Evolutionary conservation across 2,113 vertebrate genomes (phyloP), one percentile per base, ranked within the genome.

Genomic region (Pogonocichla stellata): DNA sequence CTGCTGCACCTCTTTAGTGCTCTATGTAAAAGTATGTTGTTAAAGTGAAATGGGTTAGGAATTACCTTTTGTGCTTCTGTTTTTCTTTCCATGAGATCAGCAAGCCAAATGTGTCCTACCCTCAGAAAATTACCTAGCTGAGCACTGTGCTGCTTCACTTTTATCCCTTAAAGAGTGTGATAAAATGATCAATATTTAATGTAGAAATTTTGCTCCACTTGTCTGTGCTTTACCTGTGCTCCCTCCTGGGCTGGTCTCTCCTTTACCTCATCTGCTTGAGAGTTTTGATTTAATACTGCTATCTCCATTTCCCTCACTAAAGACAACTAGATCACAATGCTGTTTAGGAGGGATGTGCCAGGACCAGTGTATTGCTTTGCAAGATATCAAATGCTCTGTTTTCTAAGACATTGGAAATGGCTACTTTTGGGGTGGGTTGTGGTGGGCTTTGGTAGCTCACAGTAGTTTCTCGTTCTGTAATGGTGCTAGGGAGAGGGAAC

Each of bases 181-280:
- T 80, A 79, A 90, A 93, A 29, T 34, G 28, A 94, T 92, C 62
- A 66, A 66, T 91, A 93, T 72, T 91, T 80, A 69, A 85, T 73
- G 65, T 61, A 74, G 67, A 85, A 56, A 82, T 89, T 94, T 85
- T 93, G 43, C 61, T 80, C 48, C 8, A 8, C 75, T 83, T 62
- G 25, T 80, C 50, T 69, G 25, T 84, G 58, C 34, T 75, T 80
- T 78, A 73, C 69, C 48, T 69, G 34, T 53, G 31, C 72, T 93
- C 57, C 74, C 45, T 88, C 43, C 71, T 83, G 80, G 36, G 15
- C 28, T 86, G 28, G 33, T 66, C 36, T 95, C 77, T 88, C 17
- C 50, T 95, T 77, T 77, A 33, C 57, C 42, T 93, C 87, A 87
- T 94, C 79, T 92, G 53, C 92, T 88, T 90, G 90, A 92, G 93